These are phyloP conservation scores for Drosophila pegasa DNA, from an alignment of 2,888 invertebrate genomes.

Conservation along the genomic window DNA sequence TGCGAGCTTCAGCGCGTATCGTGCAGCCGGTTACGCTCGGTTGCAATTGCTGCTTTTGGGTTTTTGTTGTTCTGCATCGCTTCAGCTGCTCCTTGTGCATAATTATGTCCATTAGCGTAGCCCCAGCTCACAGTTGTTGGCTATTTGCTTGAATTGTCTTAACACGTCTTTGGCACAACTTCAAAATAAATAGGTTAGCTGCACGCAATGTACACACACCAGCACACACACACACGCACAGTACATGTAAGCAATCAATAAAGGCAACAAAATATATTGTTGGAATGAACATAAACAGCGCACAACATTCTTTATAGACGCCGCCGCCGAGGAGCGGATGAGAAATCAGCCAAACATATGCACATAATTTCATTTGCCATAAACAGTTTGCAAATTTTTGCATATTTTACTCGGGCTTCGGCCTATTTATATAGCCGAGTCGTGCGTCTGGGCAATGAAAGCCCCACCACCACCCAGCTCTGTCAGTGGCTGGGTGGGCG, in stretches of 20 bases:
- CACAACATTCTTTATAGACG: conserved; percentile 27
- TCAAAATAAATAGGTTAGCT: conserved; percentile 58
- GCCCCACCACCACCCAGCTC: not conserved
- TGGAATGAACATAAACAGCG: conserved; percentile 33
- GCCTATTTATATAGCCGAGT: conserved; percentile 40
- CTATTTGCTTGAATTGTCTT: conserved; percentile 60
- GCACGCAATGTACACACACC: conserved; percentile 48
- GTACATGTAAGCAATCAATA: conserved; percentile 45
- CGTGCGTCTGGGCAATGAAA: conserved; percentile 12
- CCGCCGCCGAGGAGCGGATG: conserved; percentile 3
- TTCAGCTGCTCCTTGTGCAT: conserved; percentile 41
- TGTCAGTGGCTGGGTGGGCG: not conserved
- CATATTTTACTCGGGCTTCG: conserved; percentile 38
- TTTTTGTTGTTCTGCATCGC: conserved; percentile 15
- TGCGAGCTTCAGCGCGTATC: no score
- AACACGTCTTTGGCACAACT: conserved; percentile 62
- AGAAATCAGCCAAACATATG: conserved; percentile 44
- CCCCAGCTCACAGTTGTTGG: conserved; percentile 50
- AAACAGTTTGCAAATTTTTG: conserved; percentile 50
- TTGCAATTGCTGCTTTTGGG: not conserved
- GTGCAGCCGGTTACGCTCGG: not conserved
- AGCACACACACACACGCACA: not conserved
- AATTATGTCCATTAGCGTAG: conserved; percentile 68
- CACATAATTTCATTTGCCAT: conserved; percentile 57
- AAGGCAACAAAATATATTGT: conserved; percentile 22